These are phyloP conservation scores for Scomber colias DNA, from an alignment of 2,113 vertebrate species.

Conservation along the genomic window DNA sequence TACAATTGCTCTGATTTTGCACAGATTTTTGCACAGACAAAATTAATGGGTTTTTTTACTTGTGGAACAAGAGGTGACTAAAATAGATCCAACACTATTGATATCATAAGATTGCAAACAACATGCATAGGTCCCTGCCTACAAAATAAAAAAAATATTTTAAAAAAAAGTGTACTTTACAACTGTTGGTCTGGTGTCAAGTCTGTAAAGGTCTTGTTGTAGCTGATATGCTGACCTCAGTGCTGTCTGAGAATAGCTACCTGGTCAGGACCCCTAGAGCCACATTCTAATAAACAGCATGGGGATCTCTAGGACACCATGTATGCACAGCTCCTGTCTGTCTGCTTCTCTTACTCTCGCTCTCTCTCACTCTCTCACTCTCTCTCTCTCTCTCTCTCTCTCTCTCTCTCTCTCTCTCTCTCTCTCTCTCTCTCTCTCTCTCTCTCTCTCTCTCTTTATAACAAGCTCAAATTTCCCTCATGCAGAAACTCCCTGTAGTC, in stretches of 20 bases:
- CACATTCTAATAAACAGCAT: slow-evolving; percentile 71
- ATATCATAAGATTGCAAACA: background rate
- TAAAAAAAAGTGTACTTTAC: background rate
- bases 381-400: slow-evolving; percentile 32
- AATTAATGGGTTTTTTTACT: too few relatives aligned
- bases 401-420: slow-evolving; percentile 17
- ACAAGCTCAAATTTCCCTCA: slow-evolving; percentile 73
- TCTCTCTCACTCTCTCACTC: slow-evolving; percentile 42
- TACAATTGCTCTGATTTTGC: too few relatives aligned
- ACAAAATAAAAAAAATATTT: too few relatives aligned
- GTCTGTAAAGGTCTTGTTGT: slow-evolving; percentile 30
- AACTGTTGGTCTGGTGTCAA: slow-evolving; percentile 3
- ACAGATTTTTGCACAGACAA: too few relatives aligned
- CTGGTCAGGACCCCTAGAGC: slow-evolving; percentile 60
- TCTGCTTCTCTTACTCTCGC: background rate
- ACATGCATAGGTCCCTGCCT: background rate
- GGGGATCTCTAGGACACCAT: slow-evolving; percentile 57
- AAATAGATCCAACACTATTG: background rate
- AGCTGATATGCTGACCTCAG: slow-evolving; percentile 70
- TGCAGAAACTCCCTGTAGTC: slow-evolving; percentile 65
- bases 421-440: slow-evolving; percentile 30
- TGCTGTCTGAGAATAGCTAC: slow-evolving; percentile 69
- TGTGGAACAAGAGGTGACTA: too few relatives aligned
- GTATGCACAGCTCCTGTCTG: slow-evolving; percentile 30
- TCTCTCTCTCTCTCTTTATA: slow-evolving; percentile 59